Conservation (phyloP, 1,140 invertebrate genomes). For the Nasonia giraulti region DNA sequence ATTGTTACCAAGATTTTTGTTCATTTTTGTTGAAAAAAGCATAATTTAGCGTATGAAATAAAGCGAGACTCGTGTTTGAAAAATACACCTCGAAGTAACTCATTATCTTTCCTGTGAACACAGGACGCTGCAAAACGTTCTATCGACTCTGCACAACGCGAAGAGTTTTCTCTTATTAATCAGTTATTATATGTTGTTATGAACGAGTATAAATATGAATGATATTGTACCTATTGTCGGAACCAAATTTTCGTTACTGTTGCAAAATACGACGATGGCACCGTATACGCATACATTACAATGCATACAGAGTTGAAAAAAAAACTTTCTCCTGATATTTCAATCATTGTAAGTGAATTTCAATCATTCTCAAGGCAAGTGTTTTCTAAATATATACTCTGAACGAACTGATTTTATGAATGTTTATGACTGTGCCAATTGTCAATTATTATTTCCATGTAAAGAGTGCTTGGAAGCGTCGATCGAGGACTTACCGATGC, state of each 20-base stretch:
- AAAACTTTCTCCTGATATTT: not conserved
- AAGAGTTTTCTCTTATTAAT: conserved; percentile 53
- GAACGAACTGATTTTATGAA: conserved; percentile 18
- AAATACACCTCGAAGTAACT: conserved; percentile 45
- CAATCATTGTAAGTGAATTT: not conserved
- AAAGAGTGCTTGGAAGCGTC: conserved; percentile 4
- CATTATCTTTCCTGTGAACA: conserved; percentile 70
- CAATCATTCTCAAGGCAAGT: not conserved
- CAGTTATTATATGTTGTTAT: conserved; percentile 19
- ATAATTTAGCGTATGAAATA: conserved; percentile 18
- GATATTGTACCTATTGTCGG: conserved; percentile 6
- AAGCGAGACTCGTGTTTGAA: not conserved
- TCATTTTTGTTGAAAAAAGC: not conserved
- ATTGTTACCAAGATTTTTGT: not conserved
- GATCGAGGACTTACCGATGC: conserved; percentile 67
- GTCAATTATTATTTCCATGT: conserved; percentile 23
- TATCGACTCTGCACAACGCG: conserved; percentile 60
- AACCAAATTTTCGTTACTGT: not conserved
- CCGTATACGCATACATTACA: not conserved
- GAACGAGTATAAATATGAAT: conserved; percentile 8
- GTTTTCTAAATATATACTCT: not conserved
- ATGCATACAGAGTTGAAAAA: not conserved
- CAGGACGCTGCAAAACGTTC: conserved; percentile 66
- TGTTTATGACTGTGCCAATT: conserved; percentile 14
- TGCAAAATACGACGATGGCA: conserved; percentile 4